Conservation (phyloP, 2,113 vertebrate genomes). For the Neoarius graeffei region DNA sequence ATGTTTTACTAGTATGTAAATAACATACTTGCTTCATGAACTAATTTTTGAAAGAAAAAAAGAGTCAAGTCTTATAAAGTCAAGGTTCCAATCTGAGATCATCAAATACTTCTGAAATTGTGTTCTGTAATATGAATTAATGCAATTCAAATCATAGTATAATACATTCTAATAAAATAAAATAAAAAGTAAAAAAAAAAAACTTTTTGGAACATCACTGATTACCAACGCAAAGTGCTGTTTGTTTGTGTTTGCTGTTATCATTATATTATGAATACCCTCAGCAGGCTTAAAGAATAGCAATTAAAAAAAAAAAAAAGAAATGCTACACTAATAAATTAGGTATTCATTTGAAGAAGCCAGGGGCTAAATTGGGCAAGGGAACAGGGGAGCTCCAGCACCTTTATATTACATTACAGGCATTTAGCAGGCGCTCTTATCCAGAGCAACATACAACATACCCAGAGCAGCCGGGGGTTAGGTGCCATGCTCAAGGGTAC, state of each 20-base stretch:
- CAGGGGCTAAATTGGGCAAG: background rate
- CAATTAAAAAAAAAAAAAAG: background rate
- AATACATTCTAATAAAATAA: background rate
- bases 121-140: background rate
- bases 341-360: background rate
- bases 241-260: background rate
- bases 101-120: background rate
- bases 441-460: too few relatives aligned
- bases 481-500: too few relatives aligned
- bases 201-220: background rate
- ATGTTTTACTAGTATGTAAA: background rate
- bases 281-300: background rate
- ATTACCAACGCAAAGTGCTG: background rate
- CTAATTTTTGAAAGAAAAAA: background rate
- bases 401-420: background rate
- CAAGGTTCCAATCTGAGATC: background rate
- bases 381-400: background rate
- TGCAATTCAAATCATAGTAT: background rate
- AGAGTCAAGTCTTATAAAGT: background rate
- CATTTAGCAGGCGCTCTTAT: too few relatives aligned
- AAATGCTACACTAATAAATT: background rate
- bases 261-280: background rate
- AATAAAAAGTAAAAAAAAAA: background rate
- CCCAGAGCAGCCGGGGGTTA: too few relatives aligned
- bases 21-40: background rate